Percentiles rank a stretch among this genome's conserved stretches.
These are phyloP conservation scores for Empidonax alnorum DNA, from an alignment of 2,113 vertebrate genomes.

Conservation along the genomic window DNA sequence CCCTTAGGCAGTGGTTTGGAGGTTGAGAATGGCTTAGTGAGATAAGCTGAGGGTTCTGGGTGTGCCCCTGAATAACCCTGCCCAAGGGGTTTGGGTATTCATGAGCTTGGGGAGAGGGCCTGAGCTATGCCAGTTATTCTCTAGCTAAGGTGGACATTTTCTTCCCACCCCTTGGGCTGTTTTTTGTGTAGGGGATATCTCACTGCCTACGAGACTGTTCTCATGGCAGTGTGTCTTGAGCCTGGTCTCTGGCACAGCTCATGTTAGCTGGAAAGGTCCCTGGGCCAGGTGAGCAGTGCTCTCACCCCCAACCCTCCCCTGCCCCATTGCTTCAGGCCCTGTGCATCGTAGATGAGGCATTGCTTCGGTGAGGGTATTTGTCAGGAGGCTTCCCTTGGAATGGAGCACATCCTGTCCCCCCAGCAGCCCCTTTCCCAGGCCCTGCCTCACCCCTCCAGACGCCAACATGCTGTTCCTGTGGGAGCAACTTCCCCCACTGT, in stretches of 20 bases:
- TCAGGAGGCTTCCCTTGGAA: not conserved
- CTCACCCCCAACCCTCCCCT: not conserved
- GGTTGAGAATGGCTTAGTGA: not conserved
- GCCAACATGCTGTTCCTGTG: rapidly evolving
- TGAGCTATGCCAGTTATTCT: not conserved
- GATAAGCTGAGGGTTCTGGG: not conserved
- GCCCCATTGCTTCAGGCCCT: not conserved
- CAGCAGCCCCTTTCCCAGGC: not conserved
- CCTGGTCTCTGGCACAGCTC: not conserved
- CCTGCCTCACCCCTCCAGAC: not conserved
- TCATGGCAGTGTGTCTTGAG: rapidly evolving
- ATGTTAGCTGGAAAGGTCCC: not conserved
- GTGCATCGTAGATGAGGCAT: slow-evolving; percentile 31
- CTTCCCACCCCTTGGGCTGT: not conserved
- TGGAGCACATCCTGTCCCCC: not conserved
- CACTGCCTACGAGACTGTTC: rapidly evolving
- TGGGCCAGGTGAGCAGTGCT: rapidly evolving
- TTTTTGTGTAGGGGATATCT: not conserved
- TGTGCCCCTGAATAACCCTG: not conserved
- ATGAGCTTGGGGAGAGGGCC: not conserved
- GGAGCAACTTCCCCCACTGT: not conserved
- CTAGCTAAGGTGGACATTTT: not conserved
- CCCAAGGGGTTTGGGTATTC: not conserved
- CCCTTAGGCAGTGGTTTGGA: not conserved
- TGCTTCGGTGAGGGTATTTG: slow-evolving; percentile 51